phyloP scores from a whole-genome alignment of 2,113 vertebrate species.

The Fregetta grallaria region DNA sequence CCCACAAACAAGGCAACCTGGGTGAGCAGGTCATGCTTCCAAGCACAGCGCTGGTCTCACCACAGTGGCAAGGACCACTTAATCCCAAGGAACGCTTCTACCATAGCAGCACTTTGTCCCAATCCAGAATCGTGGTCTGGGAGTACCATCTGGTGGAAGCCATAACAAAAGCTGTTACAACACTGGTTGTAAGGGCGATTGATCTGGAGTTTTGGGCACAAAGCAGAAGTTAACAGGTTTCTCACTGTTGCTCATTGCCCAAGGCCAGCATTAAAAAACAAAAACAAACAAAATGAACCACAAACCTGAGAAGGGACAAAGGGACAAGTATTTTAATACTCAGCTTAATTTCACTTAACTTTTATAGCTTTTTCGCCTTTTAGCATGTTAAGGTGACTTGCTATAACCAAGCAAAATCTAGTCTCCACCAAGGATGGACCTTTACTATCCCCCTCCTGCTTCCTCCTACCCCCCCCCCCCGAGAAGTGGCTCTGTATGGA shows the following conservation, averaged over 20 bases:
- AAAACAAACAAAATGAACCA: neutral
- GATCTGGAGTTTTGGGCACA: neutral
- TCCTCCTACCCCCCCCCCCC: no score
- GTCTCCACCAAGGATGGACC: neutral
- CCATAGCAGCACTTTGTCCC: neutral
- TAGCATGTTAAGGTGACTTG: neutral
- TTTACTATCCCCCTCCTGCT: neutral
- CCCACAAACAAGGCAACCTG: neutral
- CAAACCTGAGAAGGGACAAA: neutral
- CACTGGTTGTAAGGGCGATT: neutral
- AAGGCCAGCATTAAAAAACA: neutral
- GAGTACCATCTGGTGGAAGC: neutral
- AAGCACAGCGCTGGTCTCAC: neutral
- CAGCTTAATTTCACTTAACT: neutral
- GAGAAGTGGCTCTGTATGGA: neutral
- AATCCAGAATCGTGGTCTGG: rapidly evolving
- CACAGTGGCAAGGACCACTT: neutral
- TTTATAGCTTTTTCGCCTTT: neutral
- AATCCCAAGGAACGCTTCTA: neutral
- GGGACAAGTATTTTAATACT: neutral
- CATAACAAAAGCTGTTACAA: neutral
- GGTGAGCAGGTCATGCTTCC: rapidly evolving
- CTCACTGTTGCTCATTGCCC: neutral
- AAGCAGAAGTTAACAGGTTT: neutral
- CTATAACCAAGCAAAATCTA: neutral